Percentiles rank a stretch among this genome's conserved stretches.
Conservation (phyloP, 2,797 vertebrate genomes). For the Rhinichthys osculus region DNA sequence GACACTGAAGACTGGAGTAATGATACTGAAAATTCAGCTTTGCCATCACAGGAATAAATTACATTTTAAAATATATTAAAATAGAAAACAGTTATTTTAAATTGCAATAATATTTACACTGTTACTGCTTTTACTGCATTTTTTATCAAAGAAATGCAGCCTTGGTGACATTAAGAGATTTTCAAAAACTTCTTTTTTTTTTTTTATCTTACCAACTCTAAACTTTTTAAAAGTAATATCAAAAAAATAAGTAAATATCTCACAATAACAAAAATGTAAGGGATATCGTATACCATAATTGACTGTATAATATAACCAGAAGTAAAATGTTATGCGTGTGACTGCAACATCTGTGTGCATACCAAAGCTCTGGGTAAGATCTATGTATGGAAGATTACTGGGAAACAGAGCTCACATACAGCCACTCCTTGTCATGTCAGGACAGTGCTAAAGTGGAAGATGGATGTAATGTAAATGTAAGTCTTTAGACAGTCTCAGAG, state of each 20-base stretch:
- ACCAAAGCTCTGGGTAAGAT: constrained; percentile 11
- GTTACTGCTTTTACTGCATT: neutral
- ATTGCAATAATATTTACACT: too few relatives aligned
- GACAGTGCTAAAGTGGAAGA: constrained; percentile 1
- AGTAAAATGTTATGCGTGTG: neutral
- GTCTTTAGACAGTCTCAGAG: neutral
- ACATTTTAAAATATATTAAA: neutral
- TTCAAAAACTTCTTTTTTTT: neutral
- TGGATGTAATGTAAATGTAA: neutral
- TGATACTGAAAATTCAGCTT: too few relatives aligned
- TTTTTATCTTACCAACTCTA: too few relatives aligned
- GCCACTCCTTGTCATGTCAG: constrained; percentile 16
- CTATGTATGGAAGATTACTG: constrained; percentile 2
- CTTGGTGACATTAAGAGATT: neutral
- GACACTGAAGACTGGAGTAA: neutral
- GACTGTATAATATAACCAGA: neutral
- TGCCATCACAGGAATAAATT: too few relatives aligned
- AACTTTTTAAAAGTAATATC: neutral
- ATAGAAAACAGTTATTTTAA: too few relatives aligned
- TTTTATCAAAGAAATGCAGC: neutral
- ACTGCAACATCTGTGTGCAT: constrained; percentile 32
- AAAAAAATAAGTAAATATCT: neutral
- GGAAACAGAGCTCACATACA: constrained; percentile 23
- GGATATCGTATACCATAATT: neutral
- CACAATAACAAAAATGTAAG: neutral